Percentiles rank a stretch among this genome's conserved stretches.
phyloP scores from a whole-genome alignment of 2,113 vertebrate genomes.

The Perca flavescens region DNA sequence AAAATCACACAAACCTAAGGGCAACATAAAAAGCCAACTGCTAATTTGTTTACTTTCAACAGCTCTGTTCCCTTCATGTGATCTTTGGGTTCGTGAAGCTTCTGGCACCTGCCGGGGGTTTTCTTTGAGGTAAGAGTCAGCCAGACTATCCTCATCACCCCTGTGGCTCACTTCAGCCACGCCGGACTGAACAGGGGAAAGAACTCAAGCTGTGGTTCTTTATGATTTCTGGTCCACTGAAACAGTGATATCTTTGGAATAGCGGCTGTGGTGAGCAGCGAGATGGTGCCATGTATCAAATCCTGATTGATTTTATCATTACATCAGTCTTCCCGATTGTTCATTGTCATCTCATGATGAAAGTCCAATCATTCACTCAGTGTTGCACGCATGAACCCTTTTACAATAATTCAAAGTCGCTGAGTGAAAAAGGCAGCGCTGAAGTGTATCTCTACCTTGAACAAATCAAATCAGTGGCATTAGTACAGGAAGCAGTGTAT shows the following conservation, averaged over 20 bases:
- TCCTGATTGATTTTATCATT: constrained; percentile 58
- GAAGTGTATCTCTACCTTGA: constrained; percentile 40
- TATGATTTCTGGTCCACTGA: constrained; percentile 27
- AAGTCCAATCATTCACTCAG: constrained; percentile 20
- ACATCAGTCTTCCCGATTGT: constrained; percentile 54
- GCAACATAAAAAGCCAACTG: constrained; percentile 57
- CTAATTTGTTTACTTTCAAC: constrained; percentile 76
- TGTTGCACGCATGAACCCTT: not conserved
- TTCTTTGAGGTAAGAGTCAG: constrained; percentile 54
- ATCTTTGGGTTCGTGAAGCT: constrained; percentile 38
- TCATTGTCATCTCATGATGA: constrained; percentile 44
- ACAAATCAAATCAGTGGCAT: constrained; percentile 59
- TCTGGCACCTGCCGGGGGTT: constrained; percentile 63
- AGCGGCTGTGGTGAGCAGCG: constrained; percentile 24
- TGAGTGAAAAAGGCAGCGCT: constrained; percentile 33
- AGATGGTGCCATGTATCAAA: constrained; percentile 57
- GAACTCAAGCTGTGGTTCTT: constrained; percentile 50
- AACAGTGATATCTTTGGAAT: constrained; percentile 44
- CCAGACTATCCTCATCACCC: constrained; percentile 59
- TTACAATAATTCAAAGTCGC: constrained; percentile 36
- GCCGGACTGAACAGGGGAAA: constrained; percentile 23
- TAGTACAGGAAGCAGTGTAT: constrained; percentile 49
- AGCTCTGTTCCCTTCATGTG: constrained; percentile 53
- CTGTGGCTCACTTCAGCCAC: constrained; percentile 38
- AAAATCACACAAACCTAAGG: constrained; percentile 53